These are phyloP conservation scores for Ornithoptera alexandrae DNA, from an alignment of 2,888 invertebrate species.

Conservation along the genomic window DNA sequence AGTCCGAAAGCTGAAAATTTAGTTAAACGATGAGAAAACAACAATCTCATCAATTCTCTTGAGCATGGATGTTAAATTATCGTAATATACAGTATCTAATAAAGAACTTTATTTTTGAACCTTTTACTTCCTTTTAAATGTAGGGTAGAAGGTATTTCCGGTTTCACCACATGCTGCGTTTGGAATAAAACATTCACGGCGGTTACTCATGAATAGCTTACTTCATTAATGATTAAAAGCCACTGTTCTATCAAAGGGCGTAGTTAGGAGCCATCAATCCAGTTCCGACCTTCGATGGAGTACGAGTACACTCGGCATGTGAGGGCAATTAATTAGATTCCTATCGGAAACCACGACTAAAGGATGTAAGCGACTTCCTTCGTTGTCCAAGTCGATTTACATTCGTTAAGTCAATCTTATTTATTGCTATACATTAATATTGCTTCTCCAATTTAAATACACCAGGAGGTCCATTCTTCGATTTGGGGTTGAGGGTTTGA, in stretches of 20 bases:
- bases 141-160: neutral
- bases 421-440: slow-evolving; percentile 12
- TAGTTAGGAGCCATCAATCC: slow-evolving; percentile 25
- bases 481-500: too few relatives aligned
- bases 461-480: neutral
- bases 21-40: too few relatives aligned
- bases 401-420: slow-evolving; percentile 16
- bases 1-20: too few relatives aligned
- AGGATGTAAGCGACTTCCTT: slow-evolving; percentile 17
- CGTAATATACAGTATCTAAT: too few relatives aligned
- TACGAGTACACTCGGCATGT: slow-evolving; percentile 24
- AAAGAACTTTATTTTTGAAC: neutral
- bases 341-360: slow-evolving; percentile 26
- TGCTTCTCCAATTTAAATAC: neutral
- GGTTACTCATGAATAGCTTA: slow-evolving; percentile 8
- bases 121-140: neutral
- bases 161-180: neutral
- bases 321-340: slow-evolving; percentile 29
- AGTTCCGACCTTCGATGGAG: slow-evolving; percentile 21
- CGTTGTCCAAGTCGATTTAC: slow-evolving; percentile 15
- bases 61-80: too few relatives aligned
- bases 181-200: slow-evolving; percentile 3
- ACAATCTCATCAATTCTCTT: too few relatives aligned
- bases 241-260: slow-evolving; percentile 22
- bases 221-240: slow-evolving; percentile 25